These are phyloP conservation scores for Melieria omissa DNA, from an alignment of 2,888 invertebrate genomes.

Conservation along the genomic window DNA sequence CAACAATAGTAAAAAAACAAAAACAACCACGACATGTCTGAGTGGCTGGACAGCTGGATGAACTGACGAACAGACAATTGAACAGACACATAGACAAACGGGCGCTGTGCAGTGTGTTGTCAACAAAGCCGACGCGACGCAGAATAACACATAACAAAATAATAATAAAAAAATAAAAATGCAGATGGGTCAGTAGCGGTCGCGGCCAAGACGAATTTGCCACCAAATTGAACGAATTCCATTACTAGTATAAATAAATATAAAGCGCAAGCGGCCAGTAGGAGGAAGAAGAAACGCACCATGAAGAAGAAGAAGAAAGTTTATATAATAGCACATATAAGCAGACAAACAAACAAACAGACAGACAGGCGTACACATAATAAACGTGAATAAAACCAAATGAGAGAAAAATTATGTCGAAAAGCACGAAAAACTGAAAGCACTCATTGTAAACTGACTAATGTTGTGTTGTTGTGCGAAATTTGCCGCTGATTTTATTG, in stretches of 20 bases:
- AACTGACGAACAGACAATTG: background rate
- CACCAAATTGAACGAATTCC: constrained; percentile 26
- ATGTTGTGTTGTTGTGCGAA: too few relatives aligned
- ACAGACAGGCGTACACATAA: too few relatives aligned
- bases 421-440: too few relatives aligned
- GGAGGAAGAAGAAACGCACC: background rate
- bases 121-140: too few relatives aligned
- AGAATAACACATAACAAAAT: background rate
- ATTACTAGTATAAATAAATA: constrained; percentile 13
- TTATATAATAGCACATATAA: too few relatives aligned
- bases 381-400: too few relatives aligned
- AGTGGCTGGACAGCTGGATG: constrained; percentile 6
- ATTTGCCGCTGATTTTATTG: too few relatives aligned
- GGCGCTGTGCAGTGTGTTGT: background rate
- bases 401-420: too few relatives aligned
- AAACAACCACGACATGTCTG: constrained; percentile 1
- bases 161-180: background rate
- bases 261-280: background rate
- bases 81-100: background rate
- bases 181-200: background rate
- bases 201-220: constrained; percentile 15
- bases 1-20: constrained; percentile 9
- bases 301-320: constrained; percentile 5
- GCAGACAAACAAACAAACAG: too few relatives aligned
- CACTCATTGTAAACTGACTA: too few relatives aligned